Evolutionary conservation across 2,888 invertebrate species (phyloP).

Genomic region (Sisyra terminalis): DNA sequence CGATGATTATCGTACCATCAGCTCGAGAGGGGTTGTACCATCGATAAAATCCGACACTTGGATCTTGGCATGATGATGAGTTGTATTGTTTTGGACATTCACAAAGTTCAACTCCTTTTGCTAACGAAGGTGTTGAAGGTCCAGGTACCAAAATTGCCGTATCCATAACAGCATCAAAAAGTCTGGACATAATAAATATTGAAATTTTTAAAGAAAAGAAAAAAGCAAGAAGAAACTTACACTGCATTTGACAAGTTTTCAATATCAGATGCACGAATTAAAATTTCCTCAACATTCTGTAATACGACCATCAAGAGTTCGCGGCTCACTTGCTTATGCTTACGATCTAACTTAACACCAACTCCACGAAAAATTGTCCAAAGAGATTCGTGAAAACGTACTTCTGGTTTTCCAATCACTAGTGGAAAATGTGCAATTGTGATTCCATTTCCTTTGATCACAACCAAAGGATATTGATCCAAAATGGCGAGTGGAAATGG

Average conservation of each 20-base stretch:
- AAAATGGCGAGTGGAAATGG: constrained; percentile 28
- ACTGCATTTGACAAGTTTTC: constrained; percentile 36
- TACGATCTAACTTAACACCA: constrained; percentile 21
- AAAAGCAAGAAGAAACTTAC: constrained; percentile 24
- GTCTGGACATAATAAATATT: constrained; percentile 25
- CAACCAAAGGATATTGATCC: constrained; percentile 58
- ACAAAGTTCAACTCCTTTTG: constrained; percentile 74
- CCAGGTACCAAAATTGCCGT: constrained; percentile 55
- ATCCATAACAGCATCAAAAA: constrained; percentile 68
- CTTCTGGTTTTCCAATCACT: constrained; percentile 30
- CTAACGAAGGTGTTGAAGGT: constrained; percentile 41
- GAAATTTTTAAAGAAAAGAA: constrained; percentile 4
- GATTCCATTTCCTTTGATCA: constrained; percentile 56
- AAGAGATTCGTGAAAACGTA: constrained; percentile 57
- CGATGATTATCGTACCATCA: constrained; percentile 57
- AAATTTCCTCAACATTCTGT: constrained; percentile 67
- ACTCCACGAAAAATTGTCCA: constrained; percentile 53
- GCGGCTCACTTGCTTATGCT: constrained; percentile 42
- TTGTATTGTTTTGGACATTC: constrained; percentile 66
- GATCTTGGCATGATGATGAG: constrained; percentile 82
- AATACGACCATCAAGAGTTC: constrained; percentile 82
- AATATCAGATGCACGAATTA: constrained; percentile 53
- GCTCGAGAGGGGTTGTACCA: constrained; percentile 43
- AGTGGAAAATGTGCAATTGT: constrained; percentile 49
- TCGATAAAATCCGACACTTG: constrained; percentile 65